Base-by-base conservation (phyloP, 2,113 vertebrate genomes). In the Vulpes vulpes region DNA sequence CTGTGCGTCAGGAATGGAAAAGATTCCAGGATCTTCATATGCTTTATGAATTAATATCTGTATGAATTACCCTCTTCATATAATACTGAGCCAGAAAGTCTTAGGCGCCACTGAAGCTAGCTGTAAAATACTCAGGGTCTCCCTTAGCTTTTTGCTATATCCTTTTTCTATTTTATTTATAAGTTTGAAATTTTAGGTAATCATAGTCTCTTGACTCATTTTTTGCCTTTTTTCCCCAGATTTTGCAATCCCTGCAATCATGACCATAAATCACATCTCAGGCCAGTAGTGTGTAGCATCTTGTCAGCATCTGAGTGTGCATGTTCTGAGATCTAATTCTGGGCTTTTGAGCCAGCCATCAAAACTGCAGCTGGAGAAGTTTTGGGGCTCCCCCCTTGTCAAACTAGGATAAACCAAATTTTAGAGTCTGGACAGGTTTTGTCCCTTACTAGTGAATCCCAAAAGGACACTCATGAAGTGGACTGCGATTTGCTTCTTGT, bases 31-130 rank as follows among this genome's bases (percentile, higher is more conserved):
- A 90, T 91, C 57, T 96, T 98, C 71, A 73, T 97, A 60, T 98
- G 97, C 93, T 88, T 93, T 96, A 83, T 97, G 94, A 98, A 97
- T 95, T 98, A 96, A 96, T 98, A 96, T 97, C 95, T 88, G 16
- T 78, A 53, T 94, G 88, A 65, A 94, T 96, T 91, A 89, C 65
- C 65, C 51, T 94, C 73, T 95, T 94, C 89, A 53, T 86, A 82
- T 4, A 95, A 38, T 4, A 1, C 82, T 59, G 82, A 86, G 81
- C 81, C 94, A 49, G 27, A 38, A 64, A 93, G 85, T 57, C 95
- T 69, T 93, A 16, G 51, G 76, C 95, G 80, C 89, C 43, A 25
- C 5, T 8, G 38, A 80, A 91, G 67, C 95, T 94, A 95, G 62
- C 81, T 91, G 12, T 79, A 71, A 96, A 96, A 94, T 86, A 88